phyloP scores from a whole-genome alignment of 2,888 invertebrate genomes.

The Polymixis flavicincta region DNA sequence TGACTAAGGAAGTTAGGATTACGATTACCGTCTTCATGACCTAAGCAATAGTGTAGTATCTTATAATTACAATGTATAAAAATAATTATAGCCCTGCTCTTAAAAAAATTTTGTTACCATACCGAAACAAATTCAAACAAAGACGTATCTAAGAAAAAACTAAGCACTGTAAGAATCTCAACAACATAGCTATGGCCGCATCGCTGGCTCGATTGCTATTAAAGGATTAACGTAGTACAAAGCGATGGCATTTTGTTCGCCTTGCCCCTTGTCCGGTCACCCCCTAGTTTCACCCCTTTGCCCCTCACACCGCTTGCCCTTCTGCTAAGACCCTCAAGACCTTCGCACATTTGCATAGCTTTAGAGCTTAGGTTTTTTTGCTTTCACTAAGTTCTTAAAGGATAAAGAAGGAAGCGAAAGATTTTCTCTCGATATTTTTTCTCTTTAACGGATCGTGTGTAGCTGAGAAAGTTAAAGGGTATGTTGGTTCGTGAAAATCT shows the following conservation, averaged over 20 bases:
- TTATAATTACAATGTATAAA: no score
- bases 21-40: no score
- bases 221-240: conserved; percentile 88
- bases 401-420: conserved; percentile 79
- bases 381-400: conserved; percentile 84
- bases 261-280: conserved; percentile 85
- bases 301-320: conserved; percentile 63
- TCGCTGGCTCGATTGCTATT: conserved; percentile 84
- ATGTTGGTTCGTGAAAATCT: conserved; percentile 6
- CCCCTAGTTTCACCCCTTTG: conserved; percentile 55
- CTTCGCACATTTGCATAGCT: conserved; percentile 90
- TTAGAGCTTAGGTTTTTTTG: conserved; percentile 87
- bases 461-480: conserved; percentile 20
- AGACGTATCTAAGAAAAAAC: conserved; percentile 26
- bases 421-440: conserved; percentile 68
- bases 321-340: conserved; percentile 83
- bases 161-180: conserved; percentile 28
- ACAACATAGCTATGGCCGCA: conserved; percentile 65
- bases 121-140: neutral
- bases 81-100: neutral
- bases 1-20: no score
- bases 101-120: neutral
- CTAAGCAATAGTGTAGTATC: no score
- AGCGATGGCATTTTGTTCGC: conserved; percentile 87
- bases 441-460: conserved; percentile 50